Evolutionary conservation across 2,797 vertebrate species (phyloP).

Genomic region (Gymnothorax javanicus): DNA sequence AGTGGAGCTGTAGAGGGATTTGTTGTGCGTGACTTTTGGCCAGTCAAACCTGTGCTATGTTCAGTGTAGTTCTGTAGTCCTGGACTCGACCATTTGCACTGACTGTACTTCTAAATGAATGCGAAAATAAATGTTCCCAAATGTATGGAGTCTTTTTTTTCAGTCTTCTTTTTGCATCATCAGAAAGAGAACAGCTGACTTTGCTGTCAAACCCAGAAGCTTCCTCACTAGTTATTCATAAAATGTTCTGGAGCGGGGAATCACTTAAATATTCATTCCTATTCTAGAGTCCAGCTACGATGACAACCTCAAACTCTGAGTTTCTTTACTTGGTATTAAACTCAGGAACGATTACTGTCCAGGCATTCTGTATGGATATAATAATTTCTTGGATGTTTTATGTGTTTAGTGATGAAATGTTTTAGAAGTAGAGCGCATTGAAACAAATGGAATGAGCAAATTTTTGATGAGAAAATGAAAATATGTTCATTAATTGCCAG

Average conservation of each 20-base stretch:
- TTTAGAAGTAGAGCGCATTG: too few relatives aligned
- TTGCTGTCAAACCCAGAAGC: neutral
- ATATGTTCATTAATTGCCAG: too few relatives aligned
- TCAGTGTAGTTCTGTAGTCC: constrained; percentile 92
- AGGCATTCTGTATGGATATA: too few relatives aligned
- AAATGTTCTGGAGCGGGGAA: neutral
- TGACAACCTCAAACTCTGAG: constrained; percentile 39
- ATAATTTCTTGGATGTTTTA: too few relatives aligned
- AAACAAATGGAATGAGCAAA: too few relatives aligned
- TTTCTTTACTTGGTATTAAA: neutral
- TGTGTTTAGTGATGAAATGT: too few relatives aligned
- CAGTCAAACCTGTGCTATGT: constrained; percentile 92
- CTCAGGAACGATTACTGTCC: neutral
- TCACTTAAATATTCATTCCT: neutral
- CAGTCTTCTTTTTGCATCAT: constrained; percentile 40
- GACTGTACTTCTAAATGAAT: constrained; percentile 95
- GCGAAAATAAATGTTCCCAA: constrained; percentile 99
- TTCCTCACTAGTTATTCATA: neutral
- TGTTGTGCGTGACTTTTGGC: constrained; percentile 75
- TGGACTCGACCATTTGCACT: constrained; percentile 98
- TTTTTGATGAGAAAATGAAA: too few relatives aligned
- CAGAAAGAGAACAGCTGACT: neutral
- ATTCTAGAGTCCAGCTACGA: neutral
- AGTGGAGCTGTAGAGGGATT: constrained; percentile 75
- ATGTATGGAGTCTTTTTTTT: constrained; percentile 52